A percentile compares a stretch with the other conserved stretches of the same genome.
Conservation (phyloP, 2,888 invertebrate species). For the Cryptocheilus praepositus region DNA sequence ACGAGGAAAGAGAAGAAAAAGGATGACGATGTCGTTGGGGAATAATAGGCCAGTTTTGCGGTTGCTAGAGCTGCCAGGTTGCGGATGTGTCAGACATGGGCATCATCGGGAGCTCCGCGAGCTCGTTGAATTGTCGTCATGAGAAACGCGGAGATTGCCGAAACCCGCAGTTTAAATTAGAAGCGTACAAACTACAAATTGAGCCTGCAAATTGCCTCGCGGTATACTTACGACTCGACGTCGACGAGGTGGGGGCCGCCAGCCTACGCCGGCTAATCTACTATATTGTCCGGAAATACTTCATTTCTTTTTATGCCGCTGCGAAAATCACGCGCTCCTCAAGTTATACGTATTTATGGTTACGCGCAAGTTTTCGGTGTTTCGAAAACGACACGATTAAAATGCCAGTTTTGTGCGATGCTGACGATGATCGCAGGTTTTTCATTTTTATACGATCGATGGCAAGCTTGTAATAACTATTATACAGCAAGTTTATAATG, state of each 20-base stretch:
- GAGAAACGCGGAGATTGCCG: conserved; percentile 69
- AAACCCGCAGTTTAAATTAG: conserved; percentile 72
- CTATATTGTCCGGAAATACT: conserved; percentile 21
- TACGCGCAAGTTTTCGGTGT: too few relatives aligned
- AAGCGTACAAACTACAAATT: conserved; percentile 67
- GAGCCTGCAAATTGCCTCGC: conserved; percentile 66
- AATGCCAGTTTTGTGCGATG: too few relatives aligned
- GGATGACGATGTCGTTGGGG: conserved; percentile 49
- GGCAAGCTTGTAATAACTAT: too few relatives aligned
- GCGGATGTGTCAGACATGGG: conserved; percentile 44
- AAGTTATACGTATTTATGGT: too few relatives aligned
- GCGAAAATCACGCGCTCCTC: too few relatives aligned
- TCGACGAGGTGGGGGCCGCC: conserved; percentile 12
- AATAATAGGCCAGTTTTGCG: conserved; percentile 68
- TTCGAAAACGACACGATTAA: too few relatives aligned
- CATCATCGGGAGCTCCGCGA: conserved; percentile 37
- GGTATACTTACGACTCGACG: conserved; percentile 45
- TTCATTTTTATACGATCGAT: too few relatives aligned
- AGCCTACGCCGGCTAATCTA: conserved; percentile 18
- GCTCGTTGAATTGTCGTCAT: conserved; percentile 63
- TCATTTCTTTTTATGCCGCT: conserved; percentile 5
- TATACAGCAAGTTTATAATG: too few relatives aligned
- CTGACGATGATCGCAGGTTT: too few relatives aligned
- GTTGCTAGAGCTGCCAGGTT: conserved; percentile 48
- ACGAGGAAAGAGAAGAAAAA: conserved; percentile 12